A percentile compares a stretch with the other conserved stretches of the same genome.
Conservation (phyloP, 2,797 vertebrate species). For the Micropoecilia bifurca region DNA sequence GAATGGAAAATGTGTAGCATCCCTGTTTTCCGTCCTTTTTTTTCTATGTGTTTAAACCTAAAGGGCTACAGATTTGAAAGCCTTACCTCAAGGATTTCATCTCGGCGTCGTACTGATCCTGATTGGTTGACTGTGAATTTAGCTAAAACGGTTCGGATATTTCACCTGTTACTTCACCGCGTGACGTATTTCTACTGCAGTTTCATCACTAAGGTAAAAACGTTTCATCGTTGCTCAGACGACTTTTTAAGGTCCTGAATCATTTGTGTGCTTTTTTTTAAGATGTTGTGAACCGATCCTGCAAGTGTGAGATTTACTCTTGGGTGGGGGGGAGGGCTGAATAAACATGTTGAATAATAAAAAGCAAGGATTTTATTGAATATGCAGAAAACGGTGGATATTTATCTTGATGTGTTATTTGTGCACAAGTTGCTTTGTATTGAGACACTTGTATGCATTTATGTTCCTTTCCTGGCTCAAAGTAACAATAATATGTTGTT, state of each 20-base stretch:
- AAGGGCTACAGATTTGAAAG: conserved; percentile 61
- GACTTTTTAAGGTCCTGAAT: conserved; percentile 12
- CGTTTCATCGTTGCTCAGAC: conserved; percentile 24
- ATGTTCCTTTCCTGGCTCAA: background rate
- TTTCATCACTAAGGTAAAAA: background rate
- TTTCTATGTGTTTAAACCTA: conserved; percentile 7
- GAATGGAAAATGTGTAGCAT: background rate
- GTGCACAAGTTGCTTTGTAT: conserved; percentile 2
- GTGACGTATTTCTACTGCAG: background rate
- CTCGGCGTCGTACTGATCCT: conserved; percentile 25
- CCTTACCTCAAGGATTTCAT: conserved; percentile 67
- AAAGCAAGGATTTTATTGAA: conserved; percentile 13
- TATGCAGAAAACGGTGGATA: conserved; percentile 20
- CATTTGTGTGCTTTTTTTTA: conserved; percentile 27
- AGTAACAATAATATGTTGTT: background rate
- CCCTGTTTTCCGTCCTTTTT: background rate
- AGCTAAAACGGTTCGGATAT: background rate
- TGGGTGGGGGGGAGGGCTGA: background rate
- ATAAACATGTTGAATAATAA: conserved; percentile 19
- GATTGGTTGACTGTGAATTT: conserved; percentile 48
- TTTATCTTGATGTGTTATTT: conserved; percentile 29
- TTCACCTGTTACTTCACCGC: background rate
- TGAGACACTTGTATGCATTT: background rate
- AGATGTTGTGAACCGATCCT: conserved; percentile 48
- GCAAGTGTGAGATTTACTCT: conserved; percentile 8